A percentile compares a stretch with the other conserved stretches of the same genome.
Conservation (phyloP, 2,888 invertebrate genomes). For the Onthophagus sagittarius region DNA sequence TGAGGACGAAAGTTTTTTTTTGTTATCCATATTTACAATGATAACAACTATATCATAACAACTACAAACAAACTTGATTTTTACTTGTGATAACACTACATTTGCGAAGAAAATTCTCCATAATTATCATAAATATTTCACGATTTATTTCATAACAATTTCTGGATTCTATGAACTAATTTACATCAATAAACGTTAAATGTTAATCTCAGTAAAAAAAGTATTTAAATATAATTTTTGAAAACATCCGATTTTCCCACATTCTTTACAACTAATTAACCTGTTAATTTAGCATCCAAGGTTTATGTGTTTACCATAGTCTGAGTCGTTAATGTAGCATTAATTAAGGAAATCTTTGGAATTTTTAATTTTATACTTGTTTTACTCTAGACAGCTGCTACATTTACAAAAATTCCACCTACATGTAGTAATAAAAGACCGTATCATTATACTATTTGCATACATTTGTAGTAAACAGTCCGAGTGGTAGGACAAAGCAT, state of each 20-base stretch:
- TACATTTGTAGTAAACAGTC: background rate
- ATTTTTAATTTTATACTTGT: background rate
- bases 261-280: background rate
- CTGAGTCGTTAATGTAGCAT: background rate
- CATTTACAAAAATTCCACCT: background rate
- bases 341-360: background rate
- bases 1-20: too few species aligned
- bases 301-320: background rate
- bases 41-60: too few species aligned
- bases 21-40: too few species aligned
- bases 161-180: background rate
- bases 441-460: background rate
- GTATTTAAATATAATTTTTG: background rate
- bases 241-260: background rate
- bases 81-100: too few species aligned
- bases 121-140: too few species aligned
- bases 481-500: background rate
- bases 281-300: background rate
- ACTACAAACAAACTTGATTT: too few species aligned
- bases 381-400: background rate
- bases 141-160: background rate
- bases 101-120: too few species aligned
- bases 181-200: background rate
- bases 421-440: background rate
- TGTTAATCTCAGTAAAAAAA: background rate